Evolutionary conservation across 2,113 vertebrate species (phyloP), one percentile per base, ranked within the genome.

Genomic region (Progne subis): DNA sequence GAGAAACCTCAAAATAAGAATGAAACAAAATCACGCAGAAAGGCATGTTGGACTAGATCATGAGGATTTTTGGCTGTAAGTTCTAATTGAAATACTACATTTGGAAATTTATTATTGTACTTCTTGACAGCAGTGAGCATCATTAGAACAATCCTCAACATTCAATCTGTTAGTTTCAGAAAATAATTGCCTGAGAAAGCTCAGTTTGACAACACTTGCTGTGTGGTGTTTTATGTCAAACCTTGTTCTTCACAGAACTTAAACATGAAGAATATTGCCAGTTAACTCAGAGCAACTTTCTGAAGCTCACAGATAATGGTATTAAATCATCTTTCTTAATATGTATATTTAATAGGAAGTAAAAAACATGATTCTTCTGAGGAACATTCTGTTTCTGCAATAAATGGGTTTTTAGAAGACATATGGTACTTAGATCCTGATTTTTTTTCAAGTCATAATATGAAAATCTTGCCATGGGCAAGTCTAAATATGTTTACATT

Each of bases 121-220:
- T 69, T 93, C 52, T 55, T 95, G 70, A 92, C 59, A 93, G 46
- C n/a, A 86, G 28, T 72, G 25, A 57, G 11, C 37, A 80, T 80
- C 70, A 43, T 57, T 77, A 90, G 32, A 93, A 77, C 71, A 86
- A 59, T 80, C 50, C 20, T 28, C 39, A 90, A 55, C 17, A 46
- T 50, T 72, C 68, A 65, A 92, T 32, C 55, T 92, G 46, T 83
- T 94, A 69, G 71, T 88, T 95, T 90, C 64, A 93, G 56, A 92
- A 90, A 88, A 86, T 74, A 90, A 77, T 80, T 90, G 78, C 41
- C 60, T 31, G 29, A 86, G 72, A 78, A 94, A 94, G 20, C 50
- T 83, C 89, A 59, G 34, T 93, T 92, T 93, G 47, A 83, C 50
- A 93, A 81, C 20, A 88, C 29, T 82, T 57, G 14, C 68, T 2